Evolutionary conservation across 2,888 invertebrate genomes (phyloP).

Genomic region (Eristalinus aeneus): DNA sequence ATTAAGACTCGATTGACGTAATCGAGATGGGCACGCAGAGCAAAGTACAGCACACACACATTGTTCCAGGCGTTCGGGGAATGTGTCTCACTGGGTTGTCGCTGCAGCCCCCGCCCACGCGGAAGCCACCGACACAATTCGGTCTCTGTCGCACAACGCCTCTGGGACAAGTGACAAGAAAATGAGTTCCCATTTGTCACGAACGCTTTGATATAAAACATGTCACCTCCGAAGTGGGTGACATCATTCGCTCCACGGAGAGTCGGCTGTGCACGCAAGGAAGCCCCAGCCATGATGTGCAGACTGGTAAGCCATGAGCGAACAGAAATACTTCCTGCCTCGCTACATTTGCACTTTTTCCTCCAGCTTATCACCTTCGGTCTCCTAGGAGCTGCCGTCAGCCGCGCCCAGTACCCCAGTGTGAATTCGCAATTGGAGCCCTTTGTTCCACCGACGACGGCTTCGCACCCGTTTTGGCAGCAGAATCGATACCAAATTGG

Average conservation of each 20-base stretch:
- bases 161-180: not conserved
- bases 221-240: slow-evolving; percentile 33
- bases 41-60: slow-evolving; percentile 38
- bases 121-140: slow-evolving; percentile 19
- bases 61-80: not conserved
- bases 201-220: slow-evolving; percentile 49
- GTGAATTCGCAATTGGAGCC: slow-evolving; percentile 52
- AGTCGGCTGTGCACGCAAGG: not conserved
- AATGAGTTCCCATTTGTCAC: slow-evolving; percentile 16
- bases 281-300: slow-evolving; percentile 16
- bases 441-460: not conserved
- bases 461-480: slow-evolving; percentile 1
- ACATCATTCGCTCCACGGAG: slow-evolving; percentile 23
- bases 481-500: slow-evolving; percentile 23
- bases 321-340: not conserved
- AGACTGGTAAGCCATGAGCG: slow-evolving; percentile 45
- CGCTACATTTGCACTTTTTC: not conserved
- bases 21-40: slow-evolving; percentile 30
- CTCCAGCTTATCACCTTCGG: slow-evolving; percentile 22
- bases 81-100: slow-evolving; percentile 22
- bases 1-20: slow-evolving; percentile 37
- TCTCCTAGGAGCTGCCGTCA: slow-evolving; percentile 3
- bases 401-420: slow-evolving; percentile 24
- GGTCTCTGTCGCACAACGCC: not conserved
- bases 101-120: slow-evolving; percentile 4